Conservation (phyloP, 2,113 vertebrate genomes). For the Microcebus griseorufus region DNA sequence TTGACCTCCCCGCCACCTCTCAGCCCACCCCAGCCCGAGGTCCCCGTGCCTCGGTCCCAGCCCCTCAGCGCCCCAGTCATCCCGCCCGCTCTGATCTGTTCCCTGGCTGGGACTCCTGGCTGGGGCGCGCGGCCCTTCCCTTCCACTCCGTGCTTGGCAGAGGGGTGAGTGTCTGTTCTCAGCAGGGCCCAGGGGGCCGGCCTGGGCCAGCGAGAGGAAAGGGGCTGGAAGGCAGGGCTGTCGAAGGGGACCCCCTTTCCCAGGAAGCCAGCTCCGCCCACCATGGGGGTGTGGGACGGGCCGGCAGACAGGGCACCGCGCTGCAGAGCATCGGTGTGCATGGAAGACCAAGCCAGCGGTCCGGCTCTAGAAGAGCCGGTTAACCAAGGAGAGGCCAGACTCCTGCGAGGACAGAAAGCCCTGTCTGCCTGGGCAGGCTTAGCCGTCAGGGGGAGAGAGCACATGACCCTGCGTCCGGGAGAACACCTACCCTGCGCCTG, state of each 20-base stretch:
- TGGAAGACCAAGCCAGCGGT: not conserved
- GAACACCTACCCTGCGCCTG: not conserved
- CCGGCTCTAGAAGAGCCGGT: not conserved
- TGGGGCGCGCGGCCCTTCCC: slow-evolving; percentile 52
- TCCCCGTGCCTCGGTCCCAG: not conserved
- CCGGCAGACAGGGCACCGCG: not conserved
- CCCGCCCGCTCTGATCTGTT: slow-evolving; percentile 61
- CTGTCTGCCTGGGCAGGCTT: not conserved
- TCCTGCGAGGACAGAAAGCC: not conserved
- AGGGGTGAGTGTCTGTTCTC: slow-evolving; percentile 69
- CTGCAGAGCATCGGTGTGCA: not conserved
- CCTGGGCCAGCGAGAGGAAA: slow-evolving; percentile 49
- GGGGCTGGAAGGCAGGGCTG: slow-evolving; percentile 20
- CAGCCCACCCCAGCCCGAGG: not conserved
- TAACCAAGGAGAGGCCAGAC: not conserved
- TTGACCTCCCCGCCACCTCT: slow-evolving; percentile 47
- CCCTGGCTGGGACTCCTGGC: slow-evolving; percentile 76
- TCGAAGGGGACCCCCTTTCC: slow-evolving; percentile 62
- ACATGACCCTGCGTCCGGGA: accelerated
- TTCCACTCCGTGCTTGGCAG: slow-evolving; percentile 78
- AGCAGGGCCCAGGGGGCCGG: slow-evolving; percentile 59
- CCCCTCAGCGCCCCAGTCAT: not conserved
- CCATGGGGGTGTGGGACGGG: not conserved
- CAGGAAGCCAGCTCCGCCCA: not conserved
- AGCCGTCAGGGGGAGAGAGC: not conserved